Evolutionary conservation across 2,888 invertebrate species (phyloP).

Genomic region (Cheilosia pagana): DNA sequence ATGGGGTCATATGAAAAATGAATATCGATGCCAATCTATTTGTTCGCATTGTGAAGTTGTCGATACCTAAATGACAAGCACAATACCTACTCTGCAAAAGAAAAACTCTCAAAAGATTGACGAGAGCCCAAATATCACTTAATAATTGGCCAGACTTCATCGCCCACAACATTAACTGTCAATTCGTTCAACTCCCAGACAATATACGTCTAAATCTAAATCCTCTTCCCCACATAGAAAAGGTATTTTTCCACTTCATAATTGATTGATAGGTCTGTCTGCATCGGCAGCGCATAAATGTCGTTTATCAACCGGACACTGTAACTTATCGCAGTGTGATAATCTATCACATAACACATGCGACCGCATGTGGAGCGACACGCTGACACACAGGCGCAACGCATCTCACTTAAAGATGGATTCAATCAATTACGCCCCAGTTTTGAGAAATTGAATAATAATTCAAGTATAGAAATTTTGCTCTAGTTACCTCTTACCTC

Average conservation of each 20-base stretch:
- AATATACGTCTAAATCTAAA: too few relatives aligned
- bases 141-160: not conserved
- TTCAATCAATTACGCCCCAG: constrained; percentile 42
- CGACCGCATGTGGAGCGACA: constrained; percentile 17
- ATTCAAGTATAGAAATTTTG: constrained; percentile 19
- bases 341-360: constrained; percentile 34
- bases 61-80: too few relatives aligned
- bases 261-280: constrained; percentile 42
- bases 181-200: too few relatives aligned
- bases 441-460: constrained; percentile 46
- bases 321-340: constrained; percentile 45
- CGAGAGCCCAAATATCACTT: too few relatives aligned
- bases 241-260: constrained; percentile 17
- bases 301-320: constrained; percentile 62
- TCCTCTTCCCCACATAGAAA: too few relatives aligned
- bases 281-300: not conserved
- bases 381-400: constrained; percentile 3
- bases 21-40: constrained; percentile 29
- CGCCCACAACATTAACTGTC: too few relatives aligned
- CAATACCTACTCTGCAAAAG: too few relatives aligned
- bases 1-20: constrained; percentile 56
- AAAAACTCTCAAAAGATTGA: too few relatives aligned
- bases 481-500: constrained; percentile 62
- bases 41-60: not conserved
- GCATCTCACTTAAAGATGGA: constrained; percentile 43